A percentile compares a stretch with the other conserved stretches of the same genome.
phyloP scores from a whole-genome alignment of 2,888 invertebrate genomes.

The Polymixis lichenea region DNA sequence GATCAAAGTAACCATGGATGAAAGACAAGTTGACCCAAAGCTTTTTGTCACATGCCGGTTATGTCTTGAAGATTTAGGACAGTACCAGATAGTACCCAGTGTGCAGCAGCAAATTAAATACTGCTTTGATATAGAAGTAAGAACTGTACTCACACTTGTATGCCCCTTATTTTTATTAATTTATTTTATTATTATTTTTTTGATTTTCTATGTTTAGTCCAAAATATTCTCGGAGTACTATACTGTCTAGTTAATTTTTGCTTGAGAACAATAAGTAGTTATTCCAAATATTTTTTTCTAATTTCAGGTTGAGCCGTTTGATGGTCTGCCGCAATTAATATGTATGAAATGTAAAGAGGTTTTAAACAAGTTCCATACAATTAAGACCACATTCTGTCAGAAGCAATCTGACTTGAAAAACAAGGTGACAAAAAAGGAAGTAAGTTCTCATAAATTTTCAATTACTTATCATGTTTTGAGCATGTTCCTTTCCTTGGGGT shows the following conservation, averaged over 20 bases:
- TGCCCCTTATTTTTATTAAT: neutral
- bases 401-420: conserved; percentile 78
- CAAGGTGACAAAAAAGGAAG: conserved; percentile 65
- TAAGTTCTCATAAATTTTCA: conserved; percentile 64
- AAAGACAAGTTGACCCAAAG: conserved; percentile 81
- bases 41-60: conserved; percentile 85
- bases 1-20: conserved; percentile 67
- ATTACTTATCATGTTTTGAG: neutral
- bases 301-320: conserved; percentile 82
- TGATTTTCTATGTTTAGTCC: neutral
- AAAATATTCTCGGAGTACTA: neutral
- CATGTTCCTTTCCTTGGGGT: neutral
- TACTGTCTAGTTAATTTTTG: neutral
- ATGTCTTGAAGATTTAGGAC: conserved; percentile 83
- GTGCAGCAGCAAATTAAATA: conserved; percentile 82
- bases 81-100: conserved; percentile 83
- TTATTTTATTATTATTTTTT: neutral
- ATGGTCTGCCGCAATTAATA: conserved; percentile 85
- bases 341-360: conserved; percentile 82
- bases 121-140: conserved; percentile 86
- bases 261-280: neutral
- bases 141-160: conserved; percentile 41
- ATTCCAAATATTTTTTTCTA: neutral
- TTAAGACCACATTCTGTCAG: conserved; percentile 76
- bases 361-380: conserved; percentile 72